phyloP scores from a whole-genome alignment of 2,113 vertebrate species.

The Perca fluviatilis region DNA sequence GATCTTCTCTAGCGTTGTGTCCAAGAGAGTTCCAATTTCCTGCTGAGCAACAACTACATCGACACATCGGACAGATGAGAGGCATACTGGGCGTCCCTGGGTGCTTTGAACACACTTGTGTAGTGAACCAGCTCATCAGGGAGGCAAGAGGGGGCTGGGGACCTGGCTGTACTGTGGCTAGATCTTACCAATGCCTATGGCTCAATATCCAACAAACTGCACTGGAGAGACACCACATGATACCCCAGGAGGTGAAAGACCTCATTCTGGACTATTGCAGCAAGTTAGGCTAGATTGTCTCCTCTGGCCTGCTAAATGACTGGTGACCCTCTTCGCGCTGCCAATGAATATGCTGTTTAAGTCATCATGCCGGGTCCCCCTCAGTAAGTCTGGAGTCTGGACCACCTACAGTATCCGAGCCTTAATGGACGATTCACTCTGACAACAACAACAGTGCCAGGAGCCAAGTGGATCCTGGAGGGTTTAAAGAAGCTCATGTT shows the following conservation, averaged over 20 bases:
- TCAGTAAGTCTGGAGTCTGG: no score
- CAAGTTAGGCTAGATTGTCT: not conserved
- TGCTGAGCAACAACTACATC: not conserved
- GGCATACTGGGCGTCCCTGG: not conserved
- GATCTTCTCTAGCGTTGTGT: not conserved
- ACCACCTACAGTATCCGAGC: no score
- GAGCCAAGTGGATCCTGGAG: no score
- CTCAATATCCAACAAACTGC: not conserved
- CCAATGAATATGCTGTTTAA: no score
- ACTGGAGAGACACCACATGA: not conserved
- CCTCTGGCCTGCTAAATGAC: not conserved
- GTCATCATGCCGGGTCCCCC: no score
- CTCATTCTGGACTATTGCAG: not conserved
- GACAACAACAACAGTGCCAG: no score
- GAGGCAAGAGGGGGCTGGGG: not conserved
- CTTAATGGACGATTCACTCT: no score
- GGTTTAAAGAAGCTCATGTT: no score
- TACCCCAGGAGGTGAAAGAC: not conserved
- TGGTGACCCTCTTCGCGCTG: no score
- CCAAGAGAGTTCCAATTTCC: not conserved
- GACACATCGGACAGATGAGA: not conserved
- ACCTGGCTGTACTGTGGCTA: not conserved
- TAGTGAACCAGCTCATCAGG: not conserved
- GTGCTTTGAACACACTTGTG: not conserved
- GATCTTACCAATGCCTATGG: not conserved